Evolutionary conservation across 30 jellyfish, hydroid and myxozoan species (phyloP).

Genomic region (Aurelia sp.): DNA sequence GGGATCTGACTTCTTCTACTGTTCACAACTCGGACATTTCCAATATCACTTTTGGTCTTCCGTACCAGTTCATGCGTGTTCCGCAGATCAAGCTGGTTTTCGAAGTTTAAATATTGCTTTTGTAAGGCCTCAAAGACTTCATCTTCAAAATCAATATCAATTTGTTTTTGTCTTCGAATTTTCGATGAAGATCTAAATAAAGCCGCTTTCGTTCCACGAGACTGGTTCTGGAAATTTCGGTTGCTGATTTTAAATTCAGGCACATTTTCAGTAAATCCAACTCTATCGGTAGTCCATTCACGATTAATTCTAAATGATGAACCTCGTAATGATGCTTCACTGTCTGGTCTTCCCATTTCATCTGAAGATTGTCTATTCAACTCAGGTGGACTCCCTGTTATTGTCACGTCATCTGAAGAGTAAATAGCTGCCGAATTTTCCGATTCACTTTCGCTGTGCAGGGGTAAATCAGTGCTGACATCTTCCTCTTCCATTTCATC

Average conservation of each 20-base stretch:
- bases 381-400: not conserved
- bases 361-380: not conserved
- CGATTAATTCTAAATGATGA: not conserved
- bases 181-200: conserved; percentile 37
- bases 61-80: conserved; percentile 54
- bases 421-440: not conserved
- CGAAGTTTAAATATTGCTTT: not conserved
- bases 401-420: conserved; percentile 20
- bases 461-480: not conserved
- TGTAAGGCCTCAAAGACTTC: conserved; percentile 18
- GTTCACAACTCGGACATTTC: conserved; percentile 51
- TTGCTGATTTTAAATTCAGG: conserved; percentile 10
- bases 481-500: not conserved
- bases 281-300: not conserved
- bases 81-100: not conserved
- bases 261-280: not conserved
- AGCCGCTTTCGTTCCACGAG: conserved; percentile 12
- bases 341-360: not conserved
- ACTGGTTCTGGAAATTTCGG: conserved; percentile 20
- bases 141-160: not conserved
- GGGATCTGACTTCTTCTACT: conserved; percentile 61
- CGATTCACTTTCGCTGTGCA: conserved; percentile 8
- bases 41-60: conserved; percentile 72
- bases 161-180: conserved; percentile 48
- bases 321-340: not conserved